Base-by-base conservation (phyloP, 2,888 invertebrate species). In the Drosophila dives region DNA sequence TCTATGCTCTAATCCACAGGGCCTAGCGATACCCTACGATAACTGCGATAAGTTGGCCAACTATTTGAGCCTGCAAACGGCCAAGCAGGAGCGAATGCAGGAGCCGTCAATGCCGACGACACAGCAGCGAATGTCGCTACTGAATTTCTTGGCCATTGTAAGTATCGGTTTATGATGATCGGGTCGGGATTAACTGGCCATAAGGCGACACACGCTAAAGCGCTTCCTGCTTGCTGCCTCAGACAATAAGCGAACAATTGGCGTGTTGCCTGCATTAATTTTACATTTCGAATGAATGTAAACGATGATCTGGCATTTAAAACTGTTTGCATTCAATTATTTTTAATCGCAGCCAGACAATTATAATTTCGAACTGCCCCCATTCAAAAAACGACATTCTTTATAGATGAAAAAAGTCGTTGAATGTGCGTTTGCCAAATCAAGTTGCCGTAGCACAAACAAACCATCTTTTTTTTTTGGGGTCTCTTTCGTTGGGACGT, bases 101-200 rank as follows among this genome's bases (percentile, higher is more conserved):
- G 69, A 75, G 34, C 40, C 77, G 15, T 56, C 78, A 83, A 63
- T 59, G 32, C 56, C 75, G 34, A 81, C 81, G 33, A 82, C 65
- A n/a, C 71, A 77, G 59, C 92, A 90, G 84, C 91, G 86, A 68
- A 93, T 92, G 93, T 93, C 93, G 72, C 83, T 93, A 81, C 94
- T 97, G 82, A 96, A 97, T 93, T 96, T 96, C 92, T 93, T 97
- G 92, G 96, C 96, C 90, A 95, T 96, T 94, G 96, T 96, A 95
- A 96, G 96, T 96, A 93, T 84, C 69, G 15, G 51, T 20, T 55
- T 20, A 2, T 8, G 45, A 23, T 45, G 45, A 45, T 8, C 45
- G 23, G 23, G 45, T 23, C 45, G 45, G 45, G 45, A 45, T 45
- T 45, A 45, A 45, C 23, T 15, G 45, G 23, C 23, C 23, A 23